Evolutionary conservation across 2,113 vertebrate species (phyloP), one percentile per base, ranked within the genome.

Genomic region (Nycticebus coucang): DNA sequence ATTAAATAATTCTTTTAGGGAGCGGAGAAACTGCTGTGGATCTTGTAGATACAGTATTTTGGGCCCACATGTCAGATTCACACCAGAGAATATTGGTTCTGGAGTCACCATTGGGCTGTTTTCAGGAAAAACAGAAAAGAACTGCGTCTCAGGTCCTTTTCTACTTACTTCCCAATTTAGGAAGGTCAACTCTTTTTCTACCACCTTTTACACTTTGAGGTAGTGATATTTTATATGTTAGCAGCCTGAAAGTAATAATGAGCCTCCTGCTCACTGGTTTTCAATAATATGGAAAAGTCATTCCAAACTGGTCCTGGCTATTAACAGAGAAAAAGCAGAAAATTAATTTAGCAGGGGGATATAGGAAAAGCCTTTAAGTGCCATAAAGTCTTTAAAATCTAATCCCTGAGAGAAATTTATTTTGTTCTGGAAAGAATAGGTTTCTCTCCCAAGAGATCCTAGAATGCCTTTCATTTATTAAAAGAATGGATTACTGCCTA

Each of bases 281-380:
- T 68, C 85, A 93, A 18, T 96, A 79, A 85, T 89, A 37, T 28
- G 28, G 68, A 55, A 60, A 84, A 66, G 7, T 28, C 82, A 28
- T 95, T 97, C 86, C 88, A 95, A 90, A 93, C 84, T 53, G 62
- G 68, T 74, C 66, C n/a, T 90, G 12, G 45, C 84, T 85, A 18
- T 84, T 89, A 88, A 80, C 85, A 92, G n/a, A 79, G 37, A 87
- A 91, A 93, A 88, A 62, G 28, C 60, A 93, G 87, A 96, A 83
- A 93, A 94, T 81, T 89, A 78, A 95, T 89, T 96, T 80, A 95
- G 88, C 66, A 92, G 78, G 18, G n/a, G 88, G 37, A 60, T 74
- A 10, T 24, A 53, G n/a, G 15, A 87, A 79, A 92, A 91, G 35
- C 55, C 71, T 93, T 53, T 81, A 82, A 87, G 33, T 92, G 55